These are phyloP conservation scores for Eurytoma adleriae DNA, from an alignment of 2,888 invertebrate species.

Conservation along the genomic window DNA sequence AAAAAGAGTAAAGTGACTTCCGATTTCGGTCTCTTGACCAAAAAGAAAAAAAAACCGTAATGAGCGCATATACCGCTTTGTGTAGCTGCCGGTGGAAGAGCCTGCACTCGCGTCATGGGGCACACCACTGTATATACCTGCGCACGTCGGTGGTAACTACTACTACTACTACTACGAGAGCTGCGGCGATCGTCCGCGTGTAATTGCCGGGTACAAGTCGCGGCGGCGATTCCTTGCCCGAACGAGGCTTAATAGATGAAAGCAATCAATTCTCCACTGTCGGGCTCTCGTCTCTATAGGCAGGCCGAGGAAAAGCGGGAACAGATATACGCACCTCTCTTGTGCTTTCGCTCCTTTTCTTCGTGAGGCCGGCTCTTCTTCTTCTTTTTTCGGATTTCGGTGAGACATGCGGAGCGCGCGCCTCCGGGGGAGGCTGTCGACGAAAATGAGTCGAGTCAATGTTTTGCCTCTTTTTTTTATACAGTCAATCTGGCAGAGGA, in stretches of 20 bases:
- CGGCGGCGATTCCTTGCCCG: constrained; percentile 63
- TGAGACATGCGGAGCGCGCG: neutral
- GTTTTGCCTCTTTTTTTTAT: neutral
- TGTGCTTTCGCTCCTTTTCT: neutral
- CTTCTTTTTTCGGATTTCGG: constrained; percentile 12
- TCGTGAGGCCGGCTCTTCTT: neutral
- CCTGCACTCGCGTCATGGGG: too few species aligned
- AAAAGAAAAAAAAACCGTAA: too few species aligned
- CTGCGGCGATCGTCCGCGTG: constrained; percentile 24
- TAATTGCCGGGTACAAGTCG: constrained; percentile 70
- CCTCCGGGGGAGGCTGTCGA: neutral
- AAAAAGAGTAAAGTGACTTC: too few species aligned
- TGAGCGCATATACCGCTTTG: too few species aligned
- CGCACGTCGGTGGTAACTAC: too few species aligned
- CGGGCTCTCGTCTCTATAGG: neutral
- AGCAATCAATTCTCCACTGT: constrained; percentile 68
- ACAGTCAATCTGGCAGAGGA: too few species aligned
- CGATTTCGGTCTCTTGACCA: too few species aligned
- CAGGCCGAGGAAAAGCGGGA: constrained; percentile 20
- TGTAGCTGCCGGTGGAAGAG: too few species aligned
- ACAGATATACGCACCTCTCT: too few species aligned
- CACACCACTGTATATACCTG: too few species aligned
- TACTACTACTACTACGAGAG: neutral
- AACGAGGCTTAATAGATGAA: constrained; percentile 72
- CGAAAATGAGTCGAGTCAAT: constrained; percentile 5